These are phyloP conservation scores for Tinamus guttatus DNA, from an alignment of 2,113 vertebrate species.

Conservation along the genomic window DNA sequence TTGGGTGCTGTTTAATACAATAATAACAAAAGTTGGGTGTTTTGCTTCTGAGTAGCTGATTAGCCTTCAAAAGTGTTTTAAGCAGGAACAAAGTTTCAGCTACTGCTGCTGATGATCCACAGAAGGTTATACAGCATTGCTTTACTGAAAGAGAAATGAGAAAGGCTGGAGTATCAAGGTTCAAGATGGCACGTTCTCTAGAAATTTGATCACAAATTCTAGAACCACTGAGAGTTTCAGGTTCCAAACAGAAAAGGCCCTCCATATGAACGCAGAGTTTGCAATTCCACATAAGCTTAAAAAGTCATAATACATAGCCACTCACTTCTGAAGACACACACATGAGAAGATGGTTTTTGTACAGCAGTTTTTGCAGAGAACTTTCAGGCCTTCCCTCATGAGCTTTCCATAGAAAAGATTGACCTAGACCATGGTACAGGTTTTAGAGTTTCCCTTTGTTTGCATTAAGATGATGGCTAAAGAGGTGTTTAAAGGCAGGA, in stretches of 20 bases:
- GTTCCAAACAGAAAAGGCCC: neutral
- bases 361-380: neutral
- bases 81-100: neutral
- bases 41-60: neutral
- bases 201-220: fast-evolving
- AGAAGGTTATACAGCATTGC: fast-evolving
- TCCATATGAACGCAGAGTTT: neutral
- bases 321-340: neutral
- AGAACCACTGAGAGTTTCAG: neutral
- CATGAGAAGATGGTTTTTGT: neutral
- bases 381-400: neutral
- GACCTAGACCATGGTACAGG: neutral
- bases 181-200: neutral
- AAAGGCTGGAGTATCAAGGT: too few relatives aligned
- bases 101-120: neutral
- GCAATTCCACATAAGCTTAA: neutral
- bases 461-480: fast-evolving
- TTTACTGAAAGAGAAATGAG: neutral
- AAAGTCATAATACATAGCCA: neutral
- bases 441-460: neutral
- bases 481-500: fast-evolving
- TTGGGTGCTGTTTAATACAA: neutral
- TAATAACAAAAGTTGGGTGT: neutral
- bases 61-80: neutral
- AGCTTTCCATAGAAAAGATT: neutral